A percentile compares a stretch with the other conserved stretches of the same genome.
Evolutionary conservation across 2,113 vertebrate genomes (phyloP).

Genomic region (Gallinago paraguaiae): DNA sequence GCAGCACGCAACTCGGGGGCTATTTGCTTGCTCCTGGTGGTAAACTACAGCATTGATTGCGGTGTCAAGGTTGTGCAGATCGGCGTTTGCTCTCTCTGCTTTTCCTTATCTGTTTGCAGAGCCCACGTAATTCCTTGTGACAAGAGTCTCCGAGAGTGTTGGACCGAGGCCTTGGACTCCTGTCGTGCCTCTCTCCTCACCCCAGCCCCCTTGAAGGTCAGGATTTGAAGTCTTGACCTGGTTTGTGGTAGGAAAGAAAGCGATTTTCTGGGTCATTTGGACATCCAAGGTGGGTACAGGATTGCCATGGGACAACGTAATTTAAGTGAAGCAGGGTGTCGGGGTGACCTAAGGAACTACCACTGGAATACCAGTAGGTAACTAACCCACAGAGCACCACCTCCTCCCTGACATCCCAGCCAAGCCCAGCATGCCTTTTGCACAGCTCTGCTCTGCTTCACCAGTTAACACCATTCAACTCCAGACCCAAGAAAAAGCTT

Average conservation of each 20-base stretch:
- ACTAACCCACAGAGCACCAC: not conserved
- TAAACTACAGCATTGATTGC: not conserved
- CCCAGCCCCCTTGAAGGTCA: not conserved
- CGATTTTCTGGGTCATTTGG: not conserved
- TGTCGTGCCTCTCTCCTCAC: not conserved
- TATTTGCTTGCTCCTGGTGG: slow-evolving; percentile 21
- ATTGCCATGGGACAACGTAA: not conserved
- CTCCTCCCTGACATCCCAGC: not conserved
- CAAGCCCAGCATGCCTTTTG: not conserved
- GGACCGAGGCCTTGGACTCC: not conserved
- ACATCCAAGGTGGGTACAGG: not conserved
- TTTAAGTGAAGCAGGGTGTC: not conserved
- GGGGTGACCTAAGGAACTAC: not conserved
- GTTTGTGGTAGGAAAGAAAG: not conserved
- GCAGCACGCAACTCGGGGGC: not conserved
- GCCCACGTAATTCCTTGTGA: not conserved
- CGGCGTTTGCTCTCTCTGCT: slow-evolving; percentile 11
- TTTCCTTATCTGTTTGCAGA: slow-evolving; percentile 46
- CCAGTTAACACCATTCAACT: accelerated
- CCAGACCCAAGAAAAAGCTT: not conserved
- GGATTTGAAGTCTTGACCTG: not conserved
- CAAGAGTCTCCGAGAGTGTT: not conserved
- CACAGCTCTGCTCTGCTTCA: not conserved
- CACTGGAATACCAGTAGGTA: not conserved
- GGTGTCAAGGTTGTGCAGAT: slow-evolving; percentile 29